Evolutionary conservation across 2,797 vertebrate genomes (phyloP), one percentile per base, ranked within the genome.

Genomic region (Gambusia yucatana): DNA sequence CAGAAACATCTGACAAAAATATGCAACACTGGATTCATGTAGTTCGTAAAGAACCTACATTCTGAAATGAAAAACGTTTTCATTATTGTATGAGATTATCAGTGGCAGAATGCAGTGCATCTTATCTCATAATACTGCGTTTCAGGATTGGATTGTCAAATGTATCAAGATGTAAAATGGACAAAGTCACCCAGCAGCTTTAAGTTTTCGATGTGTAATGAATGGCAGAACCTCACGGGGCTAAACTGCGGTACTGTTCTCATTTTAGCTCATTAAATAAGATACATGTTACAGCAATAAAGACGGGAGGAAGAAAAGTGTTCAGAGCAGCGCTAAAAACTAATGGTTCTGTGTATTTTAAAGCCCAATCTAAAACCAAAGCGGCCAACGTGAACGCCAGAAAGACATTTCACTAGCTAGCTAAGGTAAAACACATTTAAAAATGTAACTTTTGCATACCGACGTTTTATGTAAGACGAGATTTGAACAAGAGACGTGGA

Each of bases 391-490:
- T 69, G 63, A 77, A 57, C 17, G 3, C 17, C 20, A 48, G 20
- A 52, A 3, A 39, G 11, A 20, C 61, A n/a, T 22, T 25, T 33
- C 10, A 39, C 5, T 6, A 76, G 77, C 76, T 86, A 86, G 75
- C 73, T 25, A 44, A 43, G 39, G 70, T 75, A 79, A 81, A 0
- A 4, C 47, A n/a, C 1, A 55, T 80, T 73, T 69, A 36, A 13
- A 28, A 1, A 41, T 0, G 0, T 57, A 50, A 61, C 6, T 48
- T 81, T 77, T 75, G 50, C 89, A 55, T 89, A 92, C 89, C 91
- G 7, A 77, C 5, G 50, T 79, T 41, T 84, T 70, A n/a, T 50
- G 47, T 1, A 17, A 76, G n/a, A 30, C 57, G 16, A 71, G 0
- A 57, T 65, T 65, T 48, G 33, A 47, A 14, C 0, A 41, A 50